Evolutionary conservation across 2,113 vertebrate genomes (phyloP).

Genomic region (Neopipo cinnamomea): DNA sequence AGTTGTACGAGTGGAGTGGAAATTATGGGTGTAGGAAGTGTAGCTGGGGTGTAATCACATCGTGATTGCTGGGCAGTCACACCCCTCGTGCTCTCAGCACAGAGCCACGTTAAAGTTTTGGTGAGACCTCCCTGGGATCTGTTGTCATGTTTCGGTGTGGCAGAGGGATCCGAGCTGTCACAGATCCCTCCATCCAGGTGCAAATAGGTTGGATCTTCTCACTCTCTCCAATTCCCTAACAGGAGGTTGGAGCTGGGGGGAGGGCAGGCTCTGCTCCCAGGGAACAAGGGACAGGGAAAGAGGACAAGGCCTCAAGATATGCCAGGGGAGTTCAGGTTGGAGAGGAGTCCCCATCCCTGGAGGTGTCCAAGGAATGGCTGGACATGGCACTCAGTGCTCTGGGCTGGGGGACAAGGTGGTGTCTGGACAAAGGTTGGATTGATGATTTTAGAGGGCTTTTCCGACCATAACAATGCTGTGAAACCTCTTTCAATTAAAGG

Average conservation of each 20-base stretch:
- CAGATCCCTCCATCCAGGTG: not conserved
- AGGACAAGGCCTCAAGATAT: not conserved
- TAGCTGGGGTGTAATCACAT: not conserved
- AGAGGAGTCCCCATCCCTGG: not conserved
- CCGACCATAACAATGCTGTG: not conserved
- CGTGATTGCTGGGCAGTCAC: not conserved
- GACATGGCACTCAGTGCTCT: rapidly evolving
- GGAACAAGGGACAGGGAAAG: not conserved
- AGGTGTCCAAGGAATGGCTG: not conserved
- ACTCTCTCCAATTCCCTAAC: rapidly evolving
- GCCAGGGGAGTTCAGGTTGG: not conserved
- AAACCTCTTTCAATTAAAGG: not conserved
- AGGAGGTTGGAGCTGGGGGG: not conserved
- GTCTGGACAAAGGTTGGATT: not conserved
- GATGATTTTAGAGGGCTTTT: not conserved
- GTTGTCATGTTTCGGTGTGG: rapidly evolving
- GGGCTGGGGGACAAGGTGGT: not conserved
- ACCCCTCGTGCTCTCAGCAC: not conserved
- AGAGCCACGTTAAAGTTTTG: not conserved
- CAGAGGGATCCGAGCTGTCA: not conserved
- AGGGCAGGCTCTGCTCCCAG: not conserved
- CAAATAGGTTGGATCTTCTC: not conserved
- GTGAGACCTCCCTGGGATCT: not conserved
- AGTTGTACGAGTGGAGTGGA: not conserved
- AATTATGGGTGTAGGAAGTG: not conserved